A percentile compares a stretch with the other conserved stretches of the same genome.
Conservation (phyloP, 2,888 invertebrate species). For the Tupiocoris notatus region DNA sequence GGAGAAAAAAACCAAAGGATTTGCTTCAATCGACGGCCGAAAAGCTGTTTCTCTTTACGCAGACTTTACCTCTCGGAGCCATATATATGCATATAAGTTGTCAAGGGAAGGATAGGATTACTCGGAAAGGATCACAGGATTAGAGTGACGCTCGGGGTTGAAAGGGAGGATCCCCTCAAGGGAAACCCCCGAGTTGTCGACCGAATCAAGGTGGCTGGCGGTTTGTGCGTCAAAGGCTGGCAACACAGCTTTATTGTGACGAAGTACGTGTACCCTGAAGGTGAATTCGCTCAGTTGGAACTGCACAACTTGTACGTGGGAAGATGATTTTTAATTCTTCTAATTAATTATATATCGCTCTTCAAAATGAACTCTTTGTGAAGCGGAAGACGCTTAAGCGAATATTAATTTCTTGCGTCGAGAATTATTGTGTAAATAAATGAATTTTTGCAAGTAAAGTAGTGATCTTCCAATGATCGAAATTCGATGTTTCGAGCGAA, state of each 20-base stretch:
- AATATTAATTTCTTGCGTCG: too few relatives aligned
- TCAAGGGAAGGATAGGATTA: conserved; percentile 2
- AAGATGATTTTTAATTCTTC: too few relatives aligned
- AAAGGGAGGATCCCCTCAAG: not conserved
- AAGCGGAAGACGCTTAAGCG: too few relatives aligned
- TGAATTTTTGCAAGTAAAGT: too few relatives aligned
- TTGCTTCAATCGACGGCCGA: not conserved
- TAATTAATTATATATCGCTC: too few relatives aligned
- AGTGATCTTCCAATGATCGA: too few relatives aligned
- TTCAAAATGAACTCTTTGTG: too few relatives aligned
- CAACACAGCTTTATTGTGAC: not conserved
- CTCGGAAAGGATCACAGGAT: not conserved
- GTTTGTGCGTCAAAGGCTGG: too few relatives aligned
- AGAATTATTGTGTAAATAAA: too few relatives aligned
- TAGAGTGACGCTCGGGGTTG: not conserved
- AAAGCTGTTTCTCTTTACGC: not conserved
- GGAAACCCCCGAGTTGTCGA: not conserved
- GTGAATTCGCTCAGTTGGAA: too few relatives aligned
- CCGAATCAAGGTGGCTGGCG: not conserved
- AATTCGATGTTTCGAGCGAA: too few relatives aligned
- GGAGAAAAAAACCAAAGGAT: not conserved
- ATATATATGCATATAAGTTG: conserved; percentile 36
- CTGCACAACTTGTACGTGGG: too few relatives aligned
- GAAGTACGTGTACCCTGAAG: not conserved
- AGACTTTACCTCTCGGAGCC: not conserved